These are phyloP conservation scores for Corbicula japonica DNA, from an alignment of 2,888 invertebrate genomes.

Conservation along the genomic window DNA sequence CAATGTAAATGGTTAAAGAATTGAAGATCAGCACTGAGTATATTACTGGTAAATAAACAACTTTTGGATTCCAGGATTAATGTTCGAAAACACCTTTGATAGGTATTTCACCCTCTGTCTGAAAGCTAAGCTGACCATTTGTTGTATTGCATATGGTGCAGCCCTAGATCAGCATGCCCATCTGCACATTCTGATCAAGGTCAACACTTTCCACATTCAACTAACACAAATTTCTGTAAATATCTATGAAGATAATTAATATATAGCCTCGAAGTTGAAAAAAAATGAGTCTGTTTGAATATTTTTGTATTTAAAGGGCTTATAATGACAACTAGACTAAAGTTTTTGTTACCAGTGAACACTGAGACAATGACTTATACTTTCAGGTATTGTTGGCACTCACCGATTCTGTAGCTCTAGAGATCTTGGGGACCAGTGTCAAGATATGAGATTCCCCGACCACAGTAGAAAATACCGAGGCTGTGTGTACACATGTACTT, in stretches of 20 bases:
- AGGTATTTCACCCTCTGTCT: too few species aligned
- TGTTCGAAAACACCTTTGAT: too few species aligned
- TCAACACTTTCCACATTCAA: neutral
- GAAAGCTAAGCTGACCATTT: too few species aligned
- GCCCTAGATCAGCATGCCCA: too few species aligned
- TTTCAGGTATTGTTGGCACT: conserved; percentile 86
- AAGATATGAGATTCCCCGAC: conserved; percentile 86
- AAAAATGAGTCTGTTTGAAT: neutral
- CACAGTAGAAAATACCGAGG: conserved; percentile 86
- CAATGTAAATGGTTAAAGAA: too few species aligned
- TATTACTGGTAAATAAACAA: too few species aligned
- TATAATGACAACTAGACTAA: neutral
- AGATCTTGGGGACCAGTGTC: conserved; percentile 86
- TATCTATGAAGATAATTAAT: neutral
- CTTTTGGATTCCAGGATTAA: too few species aligned
- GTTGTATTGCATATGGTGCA: too few species aligned
- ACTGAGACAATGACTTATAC: neutral
- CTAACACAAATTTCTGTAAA: neutral
- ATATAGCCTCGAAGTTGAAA: neutral
- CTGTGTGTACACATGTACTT: conserved; percentile 85
- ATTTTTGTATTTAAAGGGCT: neutral
- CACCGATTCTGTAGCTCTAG: conserved; percentile 86
- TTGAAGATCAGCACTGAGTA: too few species aligned
- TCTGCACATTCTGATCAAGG: too few species aligned
- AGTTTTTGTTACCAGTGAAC: neutral